Evolutionary conservation across 1,140 invertebrate species (phyloP), one percentile per base, ranked within the genome.

Genomic region (Xylocopa sonorina): DNA sequence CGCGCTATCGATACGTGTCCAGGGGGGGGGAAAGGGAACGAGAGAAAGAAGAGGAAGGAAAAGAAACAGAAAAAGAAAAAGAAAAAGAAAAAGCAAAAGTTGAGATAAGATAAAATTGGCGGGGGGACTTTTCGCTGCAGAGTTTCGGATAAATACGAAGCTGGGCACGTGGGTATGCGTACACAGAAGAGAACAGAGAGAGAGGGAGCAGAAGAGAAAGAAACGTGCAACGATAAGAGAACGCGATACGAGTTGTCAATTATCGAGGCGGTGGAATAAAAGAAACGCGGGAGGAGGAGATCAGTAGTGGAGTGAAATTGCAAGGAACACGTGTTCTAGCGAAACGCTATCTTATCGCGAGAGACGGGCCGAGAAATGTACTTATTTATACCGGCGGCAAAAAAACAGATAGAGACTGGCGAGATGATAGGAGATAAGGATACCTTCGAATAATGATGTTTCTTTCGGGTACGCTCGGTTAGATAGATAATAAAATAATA

Each of bases 351-450:
- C 83, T 85, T 85, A 85, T 85, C 82, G 68, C 63, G 55, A 55
- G 55, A 72, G 71, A 51, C 55, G 24, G 66, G 55, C 64, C 24
- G 41, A 74, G 60, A 51, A 71, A 69, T 51, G 60, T 81, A 81
- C 69, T 85, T 77, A 85, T 69, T n/a, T n/a, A n/a, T n/a, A n/a
- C n/a, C n/a, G 71, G 69, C 67, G 67, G 29, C 64, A 38, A 75
- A n/a, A 64, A 85, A 82, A 85, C 64, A 82, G 79, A 85, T 84
- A 85, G 69, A n/a, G n/a, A n/a, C 63, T 32, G 43, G 46, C 6
- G 34, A 71, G 74, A 85, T 85, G 74, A 81, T 48, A 60, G 41
- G 14, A 24, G 83, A 85, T 85, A 85, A 82, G 68, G 41, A 2
- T n/a, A n/a, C n/a, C n/a, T n/a, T n/a, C n/a, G n/a, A n/a, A n/a